These are phyloP conservation scores for Pipistrellus nathusii DNA, from an alignment of 2,797 vertebrate genomes.

Conservation along the genomic window DNA sequence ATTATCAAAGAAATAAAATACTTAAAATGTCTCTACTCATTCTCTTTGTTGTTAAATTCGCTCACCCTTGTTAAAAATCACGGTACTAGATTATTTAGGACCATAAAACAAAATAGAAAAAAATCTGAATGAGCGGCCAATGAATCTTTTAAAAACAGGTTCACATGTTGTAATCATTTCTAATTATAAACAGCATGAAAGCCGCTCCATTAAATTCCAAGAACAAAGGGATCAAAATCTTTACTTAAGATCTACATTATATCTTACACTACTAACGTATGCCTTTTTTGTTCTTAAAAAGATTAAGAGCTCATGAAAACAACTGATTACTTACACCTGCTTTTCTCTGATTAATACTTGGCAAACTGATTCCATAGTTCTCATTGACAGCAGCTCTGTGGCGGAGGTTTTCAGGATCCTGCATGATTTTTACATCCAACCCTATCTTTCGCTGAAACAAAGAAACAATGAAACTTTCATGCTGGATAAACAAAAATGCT, in stretches of 20 bases:
- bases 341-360: conserved; percentile 87
- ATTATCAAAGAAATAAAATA: conserved; percentile 33
- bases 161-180: conserved; percentile 53
- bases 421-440: conserved; percentile 87
- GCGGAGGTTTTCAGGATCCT: conserved; percentile 85
- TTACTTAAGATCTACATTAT: conserved; percentile 30
- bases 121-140: conserved; percentile 44
- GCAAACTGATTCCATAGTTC: conserved; percentile 88
- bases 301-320: conserved; percentile 24
- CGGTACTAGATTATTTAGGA: conserved; percentile 6
- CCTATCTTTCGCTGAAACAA: conserved; percentile 89
- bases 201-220: conserved; percentile 37
- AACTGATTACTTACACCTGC: conserved; percentile 88
- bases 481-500: conserved; percentile 58
- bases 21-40: conserved; percentile 29
- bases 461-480: conserved; percentile 79
- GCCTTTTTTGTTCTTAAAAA: conserved; percentile 22
- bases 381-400: conserved; percentile 86
- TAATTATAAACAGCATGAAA: conserved; percentile 65
- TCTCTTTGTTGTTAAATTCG: conserved; percentile 32
- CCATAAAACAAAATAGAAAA: conserved; percentile 48
- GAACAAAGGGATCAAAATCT: conserved; percentile 66
- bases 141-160: conserved; percentile 43
- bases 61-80: conserved; percentile 49
- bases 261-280: background rate